phyloP scores from a whole-genome alignment of 1,140 invertebrate genomes.

The Physella acuta region DNA sequence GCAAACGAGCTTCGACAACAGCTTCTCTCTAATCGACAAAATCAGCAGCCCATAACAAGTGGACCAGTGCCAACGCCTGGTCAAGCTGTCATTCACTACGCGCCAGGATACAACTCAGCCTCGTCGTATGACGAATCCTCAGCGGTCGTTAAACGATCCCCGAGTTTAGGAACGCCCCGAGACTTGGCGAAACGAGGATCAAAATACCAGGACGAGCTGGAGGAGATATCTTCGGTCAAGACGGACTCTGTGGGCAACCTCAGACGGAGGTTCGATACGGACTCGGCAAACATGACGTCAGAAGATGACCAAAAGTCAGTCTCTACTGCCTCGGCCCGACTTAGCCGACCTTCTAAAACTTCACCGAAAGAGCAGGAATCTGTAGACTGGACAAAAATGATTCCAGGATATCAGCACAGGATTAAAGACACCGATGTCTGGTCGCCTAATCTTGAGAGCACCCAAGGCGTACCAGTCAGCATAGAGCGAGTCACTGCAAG shows the following conservation, averaged over 20 bases:
- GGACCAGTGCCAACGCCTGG: background rate
- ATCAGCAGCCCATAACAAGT: slow-evolving; percentile 7
- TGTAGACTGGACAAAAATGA: slow-evolving; percentile 32
- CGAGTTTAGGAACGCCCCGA: background rate
- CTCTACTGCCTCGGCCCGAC: slow-evolving; percentile 23
- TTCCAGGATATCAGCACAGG: slow-evolving; percentile 30
- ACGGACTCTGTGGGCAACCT: slow-evolving; percentile 42
- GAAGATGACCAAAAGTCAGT: slow-evolving; percentile 30
- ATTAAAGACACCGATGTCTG: slow-evolving; percentile 45
- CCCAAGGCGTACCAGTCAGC: slow-evolving; percentile 46
- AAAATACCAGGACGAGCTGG: slow-evolving; percentile 46
- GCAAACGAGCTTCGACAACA: slow-evolving; percentile 29
- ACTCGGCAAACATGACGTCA: slow-evolving; percentile 33
- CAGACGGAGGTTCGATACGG: slow-evolving; percentile 39
- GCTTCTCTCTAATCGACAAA: slow-evolving; percentile 33
- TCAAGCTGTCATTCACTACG: background rate
- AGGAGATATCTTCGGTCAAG: slow-evolving; percentile 44
- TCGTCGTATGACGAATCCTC: background rate
- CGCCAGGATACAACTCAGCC: background rate
- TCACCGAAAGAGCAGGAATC: slow-evolving; percentile 19
- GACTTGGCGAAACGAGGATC: slow-evolving; percentile 34
- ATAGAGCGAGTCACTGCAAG: slow-evolving; percentile 52
- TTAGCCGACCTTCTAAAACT: slow-evolving; percentile 17
- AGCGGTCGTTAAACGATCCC: background rate
- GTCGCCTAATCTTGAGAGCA: slow-evolving; percentile 51